A percentile compares a stretch with the other conserved stretches of the same genome.
phyloP scores from a whole-genome alignment of 1,140 invertebrate genomes.

The Chlorops oryzae region DNA sequence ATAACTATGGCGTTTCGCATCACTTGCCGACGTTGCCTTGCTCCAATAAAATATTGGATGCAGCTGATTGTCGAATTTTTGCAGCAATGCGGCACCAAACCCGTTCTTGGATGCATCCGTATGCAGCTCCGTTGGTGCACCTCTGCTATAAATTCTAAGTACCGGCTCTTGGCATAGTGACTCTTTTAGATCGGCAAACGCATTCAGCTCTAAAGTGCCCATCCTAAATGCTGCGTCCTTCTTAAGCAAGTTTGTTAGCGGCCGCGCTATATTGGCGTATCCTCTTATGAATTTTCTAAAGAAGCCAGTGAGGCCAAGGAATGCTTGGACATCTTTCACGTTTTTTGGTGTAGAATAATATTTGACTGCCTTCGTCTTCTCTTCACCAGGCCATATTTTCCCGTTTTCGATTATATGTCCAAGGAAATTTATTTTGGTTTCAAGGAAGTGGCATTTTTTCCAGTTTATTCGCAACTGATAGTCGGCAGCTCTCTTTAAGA shows the following conservation, averaged over 20 bases:
- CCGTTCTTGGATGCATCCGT: conserved; percentile 16
- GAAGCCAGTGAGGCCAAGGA: not conserved
- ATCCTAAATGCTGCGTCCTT: not conserved
- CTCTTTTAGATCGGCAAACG: not conserved
- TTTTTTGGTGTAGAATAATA: conserved; percentile 20
- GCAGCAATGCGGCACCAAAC: conserved; percentile 13
- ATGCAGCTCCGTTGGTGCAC: not conserved
- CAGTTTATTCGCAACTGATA: conserved; percentile 41
- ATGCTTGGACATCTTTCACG: not conserved
- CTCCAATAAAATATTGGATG: conserved; percentile 26
- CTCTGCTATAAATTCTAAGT: not conserved
- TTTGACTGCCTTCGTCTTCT: conserved; percentile 29
- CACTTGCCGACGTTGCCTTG: not conserved
- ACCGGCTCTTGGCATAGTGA: not conserved
- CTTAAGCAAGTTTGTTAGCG: no score
- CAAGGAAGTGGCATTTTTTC: conserved; percentile 38
- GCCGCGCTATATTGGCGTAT: not conserved
- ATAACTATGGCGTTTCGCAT: no score
- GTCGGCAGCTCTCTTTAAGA: conserved; percentile 23
- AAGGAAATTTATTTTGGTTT: conserved; percentile 31
- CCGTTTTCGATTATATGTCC: conserved; percentile 23
- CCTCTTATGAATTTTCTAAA: not conserved
- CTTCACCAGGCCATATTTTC: conserved; percentile 22
- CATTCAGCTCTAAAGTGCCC: not conserved
- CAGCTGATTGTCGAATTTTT: not conserved